Base-by-base conservation (phyloP, 2,888 invertebrate species). In the Phengaris alcon region DNA sequence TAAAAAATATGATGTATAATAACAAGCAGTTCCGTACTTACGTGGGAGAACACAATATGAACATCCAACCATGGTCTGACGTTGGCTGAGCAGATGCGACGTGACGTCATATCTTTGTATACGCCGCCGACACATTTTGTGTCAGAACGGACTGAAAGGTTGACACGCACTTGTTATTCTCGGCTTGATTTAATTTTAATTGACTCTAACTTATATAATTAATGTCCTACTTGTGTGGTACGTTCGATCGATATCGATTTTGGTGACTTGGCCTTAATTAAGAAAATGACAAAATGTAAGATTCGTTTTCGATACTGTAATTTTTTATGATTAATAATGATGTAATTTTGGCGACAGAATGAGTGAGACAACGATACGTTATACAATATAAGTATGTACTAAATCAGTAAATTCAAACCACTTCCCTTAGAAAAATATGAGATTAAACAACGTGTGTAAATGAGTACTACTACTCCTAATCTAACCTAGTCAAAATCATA, bases 211-310 rank as follows among this genome's bases (percentile, higher is more conserved):
- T 64, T 64, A 13, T 44, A 35, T 44, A 64, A 64, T 35, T 64
- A 64, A 64, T 44, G 64, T 64, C 35, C 64, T 12, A 64, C 64
- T 64, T 64, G 64, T 44, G 64, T 64, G 64, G 64, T 64, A 52
- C 4, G 52, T 12, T 52, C 52, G 52, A 52, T 52, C 52, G 52
- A 12, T 52, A 64, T 12, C 55, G 5, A 15, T 55, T 55, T 12
- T 64, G 64, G 64, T 35, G 35, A 64, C 64, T 13, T 64, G 13
- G 64, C 64, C 64, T 64, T 64, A 64, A 64, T 64, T 64, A 15
- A 22, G 35, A 44, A 35, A 64, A 6, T 64, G 35, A 64, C 64
- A 64, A 64, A 64, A 44, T 35, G 64, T 10, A 64, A 64, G 64
- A 64, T 64, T 44, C 64, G 12, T 64, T 64, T 44, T 64, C 64